Conservation (phyloP, 2,888 invertebrate species). For the Abscondita cerata region DNA sequence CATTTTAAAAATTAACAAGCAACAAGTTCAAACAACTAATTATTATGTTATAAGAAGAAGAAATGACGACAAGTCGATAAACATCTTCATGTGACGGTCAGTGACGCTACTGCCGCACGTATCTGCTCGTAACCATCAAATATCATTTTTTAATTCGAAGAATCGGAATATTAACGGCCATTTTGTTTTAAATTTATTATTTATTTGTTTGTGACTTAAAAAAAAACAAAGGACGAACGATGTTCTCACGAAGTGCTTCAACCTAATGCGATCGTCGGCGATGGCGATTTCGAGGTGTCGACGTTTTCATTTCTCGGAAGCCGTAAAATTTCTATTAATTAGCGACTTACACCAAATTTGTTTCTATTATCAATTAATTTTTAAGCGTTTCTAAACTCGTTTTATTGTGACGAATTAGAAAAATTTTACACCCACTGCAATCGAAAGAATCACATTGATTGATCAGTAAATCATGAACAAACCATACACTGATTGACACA, state of each 20-base stretch:
- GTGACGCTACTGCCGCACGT: constrained; percentile 14
- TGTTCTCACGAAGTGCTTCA: no score
- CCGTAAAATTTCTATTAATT: no score
- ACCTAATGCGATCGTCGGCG: neutral
- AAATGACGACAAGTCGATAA: constrained; percentile 12
- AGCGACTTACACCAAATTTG: no score
- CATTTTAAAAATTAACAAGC: constrained; percentile 15
- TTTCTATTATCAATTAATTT: no score
- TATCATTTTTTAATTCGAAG: constrained; percentile 26
- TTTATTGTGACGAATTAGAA: no score
- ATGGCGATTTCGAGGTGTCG: neutral
- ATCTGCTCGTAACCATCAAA: constrained; percentile 20
- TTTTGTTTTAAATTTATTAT: constrained; percentile 9
- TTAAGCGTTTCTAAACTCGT: no score
- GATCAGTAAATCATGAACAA: no score
- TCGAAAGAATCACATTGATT: no score
- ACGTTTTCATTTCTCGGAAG: no score
- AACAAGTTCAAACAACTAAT: constrained; percentile 6
- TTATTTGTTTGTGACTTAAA: neutral
- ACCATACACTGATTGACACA: no score
- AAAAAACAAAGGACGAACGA: no score
- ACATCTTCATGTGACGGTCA: constrained; percentile 15
- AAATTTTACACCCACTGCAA: no score
- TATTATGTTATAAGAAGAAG: neutral
- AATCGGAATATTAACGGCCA: constrained; percentile 31